phyloP scores from a whole-genome alignment of 2,797 vertebrate genomes.

The Ctenopoma kingsleyae region DNA sequence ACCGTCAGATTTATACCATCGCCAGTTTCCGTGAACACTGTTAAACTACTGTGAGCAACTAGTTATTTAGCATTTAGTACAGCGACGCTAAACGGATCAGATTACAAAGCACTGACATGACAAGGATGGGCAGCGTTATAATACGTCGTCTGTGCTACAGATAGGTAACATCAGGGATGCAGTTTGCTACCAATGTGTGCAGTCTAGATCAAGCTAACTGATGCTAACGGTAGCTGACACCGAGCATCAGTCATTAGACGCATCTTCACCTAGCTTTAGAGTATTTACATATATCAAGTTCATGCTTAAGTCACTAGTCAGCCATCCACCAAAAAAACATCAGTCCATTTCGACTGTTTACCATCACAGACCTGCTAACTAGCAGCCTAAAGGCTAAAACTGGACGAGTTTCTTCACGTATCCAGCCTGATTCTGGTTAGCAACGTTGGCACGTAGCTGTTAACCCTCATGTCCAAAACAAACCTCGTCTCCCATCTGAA shows the following conservation, averaged over 20 bases:
- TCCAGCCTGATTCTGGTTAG: conserved; percentile 15
- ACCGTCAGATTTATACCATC: not conserved
- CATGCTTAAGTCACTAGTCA: not conserved
- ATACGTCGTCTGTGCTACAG: too few species aligned
- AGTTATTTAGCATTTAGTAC: not conserved
- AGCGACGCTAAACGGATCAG: too few species aligned
- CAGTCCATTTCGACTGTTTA: fast-evolving
- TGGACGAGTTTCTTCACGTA: not conserved
- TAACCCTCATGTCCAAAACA: conserved; percentile 56
- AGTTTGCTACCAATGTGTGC: not conserved
- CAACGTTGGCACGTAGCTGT: conserved; percentile 43
- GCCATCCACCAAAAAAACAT: not conserved
- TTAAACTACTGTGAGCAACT: not conserved
- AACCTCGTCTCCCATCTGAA: conserved; percentile 21
- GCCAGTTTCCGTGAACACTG: not conserved
- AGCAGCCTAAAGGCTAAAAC: not conserved
- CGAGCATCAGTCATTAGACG: not conserved
- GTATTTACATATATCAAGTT: conserved; percentile 9
- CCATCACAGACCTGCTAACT: not conserved
- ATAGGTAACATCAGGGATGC: too few species aligned
- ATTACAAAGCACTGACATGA: not conserved
- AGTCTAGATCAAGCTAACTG: not conserved
- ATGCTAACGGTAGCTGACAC: not conserved
- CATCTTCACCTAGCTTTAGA: conserved; percentile 7
- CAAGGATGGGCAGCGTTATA: too few species aligned